Evolutionary conservation across 2,888 invertebrate species (phyloP), one percentile per base, ranked within the genome.

Genomic region (Tortricodes alternella): DNA sequence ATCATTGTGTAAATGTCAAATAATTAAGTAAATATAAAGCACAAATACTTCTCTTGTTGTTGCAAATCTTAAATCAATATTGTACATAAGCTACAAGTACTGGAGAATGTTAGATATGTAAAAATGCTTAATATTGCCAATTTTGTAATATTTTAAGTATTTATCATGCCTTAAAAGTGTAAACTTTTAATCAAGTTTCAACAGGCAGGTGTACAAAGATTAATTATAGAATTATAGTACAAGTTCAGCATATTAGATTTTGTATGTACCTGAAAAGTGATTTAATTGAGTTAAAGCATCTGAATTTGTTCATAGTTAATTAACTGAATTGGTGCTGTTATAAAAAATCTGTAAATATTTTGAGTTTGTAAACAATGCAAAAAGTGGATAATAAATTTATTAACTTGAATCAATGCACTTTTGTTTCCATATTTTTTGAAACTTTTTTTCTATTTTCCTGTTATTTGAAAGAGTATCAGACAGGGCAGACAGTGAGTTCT

Each of bases 381-480:
- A 32, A 43, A 49, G 49, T 21, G 34, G 39, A 61, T 46, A 63
- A 58, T 55, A 61, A 58, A 95, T 71, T 76, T 73, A 76, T 78
- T 79, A 71, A 58, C 70, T 62, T 66, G 76, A 85, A 58, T 82
- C 80, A 61, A 81, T 68, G 70, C 89, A 90, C 74, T 88, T 90
- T 64, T 86, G 78, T 62, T 83, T 74, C 91, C 91, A 91, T 62
- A 88, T 76, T 62, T 79, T 84, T 61, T 78, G 62, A 43, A 89
- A 73, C 61, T 84, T 88, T 58, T 70, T 83, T 66, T 81, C 74
- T 46, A 89, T 75, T 73, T 86, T 88, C 63, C 76, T 79, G 29
- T 76, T 76, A 18, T 74, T 80, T 8, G 73, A 63, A 13, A 77
- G 59, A 5, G 66, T 61, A 5, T 77, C 65, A 53, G 73, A 69